Evolutionary conservation across 2,113 vertebrate genomes (phyloP).

Genomic region (Chauna torquata): DNA sequence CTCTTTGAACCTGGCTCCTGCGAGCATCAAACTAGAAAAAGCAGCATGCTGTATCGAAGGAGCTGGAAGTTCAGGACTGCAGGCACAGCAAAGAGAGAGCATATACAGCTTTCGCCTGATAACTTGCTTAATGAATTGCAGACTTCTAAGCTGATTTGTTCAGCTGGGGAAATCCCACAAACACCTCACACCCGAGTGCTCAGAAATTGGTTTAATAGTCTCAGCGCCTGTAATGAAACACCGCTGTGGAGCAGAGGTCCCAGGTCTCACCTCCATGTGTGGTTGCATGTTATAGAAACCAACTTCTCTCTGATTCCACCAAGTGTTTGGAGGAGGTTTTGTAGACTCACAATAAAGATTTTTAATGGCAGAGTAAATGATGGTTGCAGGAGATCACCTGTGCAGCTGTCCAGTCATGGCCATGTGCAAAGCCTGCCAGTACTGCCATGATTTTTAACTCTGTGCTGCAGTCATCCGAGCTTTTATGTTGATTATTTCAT

Average conservation of each 20-base stretch:
- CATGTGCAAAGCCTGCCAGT: neutral
- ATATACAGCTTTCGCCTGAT: neutral
- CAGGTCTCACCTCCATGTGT: neutral
- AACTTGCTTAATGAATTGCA: slow-evolving; percentile 44
- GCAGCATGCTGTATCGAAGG: neutral
- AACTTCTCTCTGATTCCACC: neutral
- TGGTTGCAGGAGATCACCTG: neutral
- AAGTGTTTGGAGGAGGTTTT: neutral
- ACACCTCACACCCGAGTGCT: neutral
- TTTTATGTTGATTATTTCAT: slow-evolving; percentile 33
- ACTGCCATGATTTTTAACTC: neutral
- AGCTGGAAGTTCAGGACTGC: neutral
- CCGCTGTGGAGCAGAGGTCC: slow-evolving; percentile 23
- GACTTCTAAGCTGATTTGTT: neutral
- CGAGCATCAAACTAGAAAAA: neutral
- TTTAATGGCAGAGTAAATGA: neutral
- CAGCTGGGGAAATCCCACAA: slow-evolving; percentile 2
- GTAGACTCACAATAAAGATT: neutral
- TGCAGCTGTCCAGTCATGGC: neutral
- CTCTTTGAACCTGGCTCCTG: neutral
- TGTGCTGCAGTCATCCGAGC: neutral
- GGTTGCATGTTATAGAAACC: neutral
- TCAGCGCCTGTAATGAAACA: slow-evolving; percentile 32
- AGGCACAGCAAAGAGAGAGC: neutral
- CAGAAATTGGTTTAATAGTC: slow-evolving; percentile 34